Evolutionary conservation across 2,888 invertebrate species (phyloP), one percentile per base, ranked within the genome.

Genomic region (Malthinus seriepunctatus): DNA sequence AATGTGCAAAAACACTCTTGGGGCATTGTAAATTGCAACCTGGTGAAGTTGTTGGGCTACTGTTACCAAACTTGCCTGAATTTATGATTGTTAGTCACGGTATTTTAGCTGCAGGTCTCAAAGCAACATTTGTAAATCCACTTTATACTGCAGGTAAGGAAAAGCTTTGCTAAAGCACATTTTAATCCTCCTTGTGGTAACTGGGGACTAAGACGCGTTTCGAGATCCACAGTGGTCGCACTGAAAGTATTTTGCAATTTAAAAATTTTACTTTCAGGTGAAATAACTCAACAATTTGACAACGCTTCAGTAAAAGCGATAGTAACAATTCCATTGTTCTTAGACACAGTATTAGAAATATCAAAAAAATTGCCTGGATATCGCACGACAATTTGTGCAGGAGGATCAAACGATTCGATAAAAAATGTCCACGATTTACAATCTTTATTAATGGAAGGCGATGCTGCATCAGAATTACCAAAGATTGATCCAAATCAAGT

Each of bases 1-100:
- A 84, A 23, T 86, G 84, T 66, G 85, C 86, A 1, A 79, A 80
- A 51, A 86, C 85, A 0, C 77, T 88, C 14, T 68, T 84, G 0
- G 81, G 82, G 0, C 81, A 82, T 46, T 75, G 86, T 57, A 81
- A 82, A 7, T 76, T 89, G 63, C 76, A 82, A 63, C 83, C 83
- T 1, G 86, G 88, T 1, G 88, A 89, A 49, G 83, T 84, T 11
- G 74, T 89, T 1, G 89, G 86, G 1, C 76, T 90, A 14, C 81
- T 89, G 33, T 76, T 89, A 63, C 89, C 88, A 5, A 89, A 90
- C 73, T 81, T 88, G 51, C 89, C 89, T 0, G 89, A 89, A 77
- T 89, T 85, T 70, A 79, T 83, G 8, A 82, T 87, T 15, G 80
- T 85, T n/a, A 84, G 87, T 45, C 84, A 86, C 67, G 88, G 88